Percentiles rank a stretch among this genome's conserved stretches.
Evolutionary conservation across 2,888 invertebrate species (phyloP).

Genomic region (Tromatobia lineatoria): DNA sequence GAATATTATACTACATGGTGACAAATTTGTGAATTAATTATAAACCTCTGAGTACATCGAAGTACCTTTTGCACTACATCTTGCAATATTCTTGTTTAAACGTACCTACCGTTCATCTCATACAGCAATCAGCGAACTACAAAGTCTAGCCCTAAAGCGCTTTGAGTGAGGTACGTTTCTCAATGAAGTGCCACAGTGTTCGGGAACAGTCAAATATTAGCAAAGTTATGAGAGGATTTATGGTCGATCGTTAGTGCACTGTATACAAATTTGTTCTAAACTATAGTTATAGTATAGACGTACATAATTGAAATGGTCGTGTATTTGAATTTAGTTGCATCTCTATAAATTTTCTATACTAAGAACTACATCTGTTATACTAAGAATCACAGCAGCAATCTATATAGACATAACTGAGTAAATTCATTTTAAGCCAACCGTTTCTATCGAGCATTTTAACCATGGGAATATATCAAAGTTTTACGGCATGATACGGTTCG

Average conservation of each 20-base stretch:
- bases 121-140: slow-evolving; percentile 17
- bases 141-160: not conserved
- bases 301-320: no score
- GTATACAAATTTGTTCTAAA: not conserved
- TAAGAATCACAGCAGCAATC: no score
- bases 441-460: no score
- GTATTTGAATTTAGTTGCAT: no score
- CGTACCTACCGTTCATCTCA: no score
- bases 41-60: slow-evolving; percentile 7
- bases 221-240: slow-evolving; percentile 9
- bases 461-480: no score
- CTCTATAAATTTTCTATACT: no score
- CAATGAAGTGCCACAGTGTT: not conserved
- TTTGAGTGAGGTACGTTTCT: not conserved
- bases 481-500: no score
- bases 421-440: no score
- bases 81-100: no score
- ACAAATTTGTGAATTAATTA: not conserved
- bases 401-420: no score
- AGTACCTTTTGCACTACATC: not conserved
- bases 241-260: not conserved
- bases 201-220: not conserved
- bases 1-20: not conserved
- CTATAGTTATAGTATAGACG: not conserved
- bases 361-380: no score